These are phyloP conservation scores for Taurulus bubalis DNA, from an alignment of 2,113 vertebrate species.

Conservation along the genomic window DNA sequence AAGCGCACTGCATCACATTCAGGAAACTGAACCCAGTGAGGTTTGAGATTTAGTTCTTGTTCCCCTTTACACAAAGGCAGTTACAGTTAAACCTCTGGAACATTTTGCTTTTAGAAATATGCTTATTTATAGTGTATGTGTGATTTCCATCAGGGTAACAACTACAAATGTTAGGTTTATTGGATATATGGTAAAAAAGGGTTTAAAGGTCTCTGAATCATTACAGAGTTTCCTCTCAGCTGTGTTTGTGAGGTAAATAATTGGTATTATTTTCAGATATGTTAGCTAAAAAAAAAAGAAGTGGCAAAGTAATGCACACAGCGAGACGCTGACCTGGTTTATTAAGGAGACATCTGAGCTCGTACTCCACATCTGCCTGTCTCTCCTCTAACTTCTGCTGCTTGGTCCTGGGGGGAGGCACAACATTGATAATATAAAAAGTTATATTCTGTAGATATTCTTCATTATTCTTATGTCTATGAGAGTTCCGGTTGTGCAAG, in stretches of 20 bases:
- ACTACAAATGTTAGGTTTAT: background rate
- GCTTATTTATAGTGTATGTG: background rate
- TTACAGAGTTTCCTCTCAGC: background rate
- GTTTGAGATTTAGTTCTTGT: background rate
- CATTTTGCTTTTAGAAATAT: background rate
- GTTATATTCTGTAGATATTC: too few relatives aligned
- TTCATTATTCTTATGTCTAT: too few relatives aligned
- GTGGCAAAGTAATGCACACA: background rate
- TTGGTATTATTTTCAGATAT: background rate
- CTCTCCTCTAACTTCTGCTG: constrained; percentile 93
- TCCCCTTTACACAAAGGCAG: background rate
- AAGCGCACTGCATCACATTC: background rate
- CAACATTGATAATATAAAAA: too few relatives aligned
- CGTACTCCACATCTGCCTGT: constrained; percentile 92
- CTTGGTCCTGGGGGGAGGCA: constrained; percentile 91
- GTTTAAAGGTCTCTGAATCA: too few relatives aligned
- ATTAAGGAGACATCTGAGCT: constrained; percentile 92
- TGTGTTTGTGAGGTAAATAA: background rate
- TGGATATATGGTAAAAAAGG: background rate
- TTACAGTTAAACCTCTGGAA: background rate
- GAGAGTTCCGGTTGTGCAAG: too few relatives aligned
- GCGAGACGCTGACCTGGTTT: constrained; percentile 87
- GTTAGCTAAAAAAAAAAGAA: background rate
- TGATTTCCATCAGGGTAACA: background rate
- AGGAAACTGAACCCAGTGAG: background rate